Percentiles rank a stretch among this genome's conserved stretches.
Conservation (phyloP, 2,888 invertebrate genomes). For the Eremobia ochroleuca region DNA sequence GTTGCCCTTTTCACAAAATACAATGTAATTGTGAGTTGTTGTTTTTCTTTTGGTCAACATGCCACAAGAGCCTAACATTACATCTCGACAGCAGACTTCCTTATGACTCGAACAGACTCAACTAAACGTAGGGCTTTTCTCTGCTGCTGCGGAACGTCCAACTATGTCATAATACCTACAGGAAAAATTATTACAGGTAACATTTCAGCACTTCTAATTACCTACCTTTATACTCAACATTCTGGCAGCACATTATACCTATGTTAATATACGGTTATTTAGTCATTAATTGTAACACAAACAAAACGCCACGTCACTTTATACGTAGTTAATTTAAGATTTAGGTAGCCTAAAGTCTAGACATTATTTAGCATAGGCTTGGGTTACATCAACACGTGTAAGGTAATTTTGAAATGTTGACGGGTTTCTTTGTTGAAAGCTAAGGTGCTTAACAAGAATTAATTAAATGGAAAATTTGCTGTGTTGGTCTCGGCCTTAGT, state of each 20-base stretch:
- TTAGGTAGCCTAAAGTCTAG: constrained; percentile 27
- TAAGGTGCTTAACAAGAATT: not conserved
- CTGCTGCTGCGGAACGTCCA: not conserved
- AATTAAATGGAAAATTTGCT: not conserved
- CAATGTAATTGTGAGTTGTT: too few relatives aligned
- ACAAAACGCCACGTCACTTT: constrained; percentile 39
- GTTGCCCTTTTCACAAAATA: too few relatives aligned
- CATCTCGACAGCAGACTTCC: too few relatives aligned
- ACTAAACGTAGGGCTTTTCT: too few relatives aligned
- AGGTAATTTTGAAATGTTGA: not conserved
- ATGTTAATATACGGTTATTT: constrained; percentile 24
- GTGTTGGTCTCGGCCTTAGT: not conserved
- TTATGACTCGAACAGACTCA: too few relatives aligned
- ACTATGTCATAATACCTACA: not conserved
- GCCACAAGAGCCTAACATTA: too few relatives aligned
- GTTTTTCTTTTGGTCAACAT: too few relatives aligned
- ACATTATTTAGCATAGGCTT: not conserved
- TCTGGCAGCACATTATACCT: not conserved
- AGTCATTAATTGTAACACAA: constrained; percentile 40
- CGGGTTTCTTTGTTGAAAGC: constrained; percentile 1
- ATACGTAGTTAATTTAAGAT: constrained; percentile 42
- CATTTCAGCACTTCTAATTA: constrained; percentile 38
- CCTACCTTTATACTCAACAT: constrained; percentile 41
- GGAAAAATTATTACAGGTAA: constrained; percentile 29
- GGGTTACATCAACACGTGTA: not conserved